Evolutionary conservation across 2,113 vertebrate species (phyloP), one percentile per base, ranked within the genome.

Genomic region (Tretioscincus oriximinensis): DNA sequence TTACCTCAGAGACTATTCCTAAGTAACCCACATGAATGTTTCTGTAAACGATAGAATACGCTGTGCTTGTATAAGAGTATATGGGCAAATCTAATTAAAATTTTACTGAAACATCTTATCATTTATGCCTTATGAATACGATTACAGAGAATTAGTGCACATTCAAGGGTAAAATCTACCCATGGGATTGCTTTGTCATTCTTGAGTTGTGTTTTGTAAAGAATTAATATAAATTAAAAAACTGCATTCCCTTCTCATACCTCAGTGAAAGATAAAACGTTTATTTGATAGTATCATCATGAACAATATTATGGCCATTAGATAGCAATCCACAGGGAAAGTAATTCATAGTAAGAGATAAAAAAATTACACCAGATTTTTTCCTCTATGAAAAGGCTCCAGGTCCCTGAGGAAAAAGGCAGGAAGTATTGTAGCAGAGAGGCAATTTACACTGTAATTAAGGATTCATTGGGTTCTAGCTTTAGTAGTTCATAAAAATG

Each of bases 351-450:
- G 73, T 77, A 87, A 71, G 83, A 74, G 9, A 61, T 9, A 76
- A 63, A 72, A 9, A 61, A 26, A 35, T 26, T 60, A 60, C 1
- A 61, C 26, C 64, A 75, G 22, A 12, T 76, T 75, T 26, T 61
- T 49, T 63, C 16, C 71, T 35, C 71, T 67, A 63, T 65, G 84
- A 82, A 85, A 88, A 69, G 22, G 18, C 7, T 22, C 29, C 58
- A 29, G 47, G 16, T 0, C 35, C 65, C 21, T 22, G 45, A 10
- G 45, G 73, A 69, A 67, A 79, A 66, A 84, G 31, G 31, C 51
- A 76, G 70, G 76, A 82, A 81, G 4, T 76, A 49, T 81, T 69
- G 54, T 58, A 84, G 70, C 45, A 80, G 73, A 73, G 85, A 90
- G 5, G 0, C 69, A 78, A 28, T 26, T 88, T 73, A 88, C 79